Conservation (phyloP, 2,888 invertebrate species). For the Uloborus plumipes region DNA sequence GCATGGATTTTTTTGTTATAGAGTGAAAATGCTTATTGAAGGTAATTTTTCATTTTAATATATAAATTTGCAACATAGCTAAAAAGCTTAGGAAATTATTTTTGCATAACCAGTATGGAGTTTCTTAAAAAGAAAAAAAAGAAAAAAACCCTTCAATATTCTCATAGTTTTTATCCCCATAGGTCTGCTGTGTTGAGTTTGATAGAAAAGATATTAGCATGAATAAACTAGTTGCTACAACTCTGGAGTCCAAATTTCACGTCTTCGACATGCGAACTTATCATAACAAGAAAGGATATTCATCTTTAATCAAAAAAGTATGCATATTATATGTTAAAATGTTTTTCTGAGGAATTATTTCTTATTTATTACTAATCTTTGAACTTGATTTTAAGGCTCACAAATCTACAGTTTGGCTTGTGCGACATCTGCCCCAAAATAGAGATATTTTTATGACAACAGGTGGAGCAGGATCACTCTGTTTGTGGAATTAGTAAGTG, state of each 20-base stretch:
- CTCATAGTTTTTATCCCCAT: not conserved
- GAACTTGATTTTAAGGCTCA: slow-evolving; percentile 72
- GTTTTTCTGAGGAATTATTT: not conserved
- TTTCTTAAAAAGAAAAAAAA: not conserved
- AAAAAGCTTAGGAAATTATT: no score
- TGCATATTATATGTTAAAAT: not conserved
- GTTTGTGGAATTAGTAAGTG: slow-evolving; percentile 94
- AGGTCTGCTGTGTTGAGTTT: slow-evolving; percentile 85
- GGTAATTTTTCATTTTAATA: no score
- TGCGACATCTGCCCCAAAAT: slow-evolving; percentile 91
- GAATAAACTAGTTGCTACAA: slow-evolving; percentile 94
- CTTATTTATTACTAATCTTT: not conserved
- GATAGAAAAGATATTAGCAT: slow-evolving; percentile 93
- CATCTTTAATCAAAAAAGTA: slow-evolving; percentile 77
- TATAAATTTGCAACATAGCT: no score
- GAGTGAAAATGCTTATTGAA: no score
- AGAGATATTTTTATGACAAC: slow-evolving; percentile 91
- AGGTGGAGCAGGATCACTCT: slow-evolving; percentile 90
- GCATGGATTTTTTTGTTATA: no score
- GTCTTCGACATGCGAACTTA: slow-evolving; percentile 91
- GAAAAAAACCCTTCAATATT: not conserved
- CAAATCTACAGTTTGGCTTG: slow-evolving; percentile 89
- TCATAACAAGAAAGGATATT: slow-evolving; percentile 88
- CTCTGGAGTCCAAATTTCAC: slow-evolving; percentile 90
- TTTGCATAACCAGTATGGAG: no score